These are phyloP conservation scores for Xanthia togata DNA, from an alignment of 2,888 invertebrate species.

Conservation along the genomic window DNA sequence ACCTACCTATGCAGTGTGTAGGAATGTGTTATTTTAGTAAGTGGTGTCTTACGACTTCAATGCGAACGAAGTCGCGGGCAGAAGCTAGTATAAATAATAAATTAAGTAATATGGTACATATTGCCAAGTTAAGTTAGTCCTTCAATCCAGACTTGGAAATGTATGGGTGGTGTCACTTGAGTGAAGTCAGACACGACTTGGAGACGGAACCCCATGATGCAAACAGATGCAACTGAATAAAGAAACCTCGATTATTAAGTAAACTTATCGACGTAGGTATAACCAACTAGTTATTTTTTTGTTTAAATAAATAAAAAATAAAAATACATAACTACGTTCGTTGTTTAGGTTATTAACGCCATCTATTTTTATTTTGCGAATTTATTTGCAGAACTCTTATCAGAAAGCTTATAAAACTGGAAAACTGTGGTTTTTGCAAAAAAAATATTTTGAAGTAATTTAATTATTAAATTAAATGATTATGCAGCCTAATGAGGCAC, in stretches of 20 bases:
- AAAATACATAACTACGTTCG: not conserved
- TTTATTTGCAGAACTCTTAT: not conserved
- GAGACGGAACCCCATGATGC: not conserved
- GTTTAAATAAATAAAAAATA: no score
- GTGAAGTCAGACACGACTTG: not conserved
- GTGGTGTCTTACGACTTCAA: no score
- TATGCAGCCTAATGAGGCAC: not conserved
- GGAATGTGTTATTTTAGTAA: no score
- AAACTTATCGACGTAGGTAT: no score
- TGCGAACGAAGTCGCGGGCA: no score
- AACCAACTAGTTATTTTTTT: no score
- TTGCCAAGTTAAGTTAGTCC: not conserved
- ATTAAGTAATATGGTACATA: no score
- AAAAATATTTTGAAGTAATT: not conserved
- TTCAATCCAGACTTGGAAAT: not conserved
- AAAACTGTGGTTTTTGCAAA: not conserved
- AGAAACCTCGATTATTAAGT: no score
- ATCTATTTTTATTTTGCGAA: constrained; percentile 16
- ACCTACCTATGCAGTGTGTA: no score
- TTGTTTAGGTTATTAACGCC: constrained; percentile 3
- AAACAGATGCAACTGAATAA: not conserved
- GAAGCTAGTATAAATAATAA: no score
- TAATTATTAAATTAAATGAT: no score
- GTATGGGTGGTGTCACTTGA: not conserved
- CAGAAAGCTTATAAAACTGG: not conserved